A percentile compares a stretch with the other conserved stretches of the same genome.
Evolutionary conservation across 2,888 invertebrate species (phyloP).

Genomic region (Sericinus montela): DNA sequence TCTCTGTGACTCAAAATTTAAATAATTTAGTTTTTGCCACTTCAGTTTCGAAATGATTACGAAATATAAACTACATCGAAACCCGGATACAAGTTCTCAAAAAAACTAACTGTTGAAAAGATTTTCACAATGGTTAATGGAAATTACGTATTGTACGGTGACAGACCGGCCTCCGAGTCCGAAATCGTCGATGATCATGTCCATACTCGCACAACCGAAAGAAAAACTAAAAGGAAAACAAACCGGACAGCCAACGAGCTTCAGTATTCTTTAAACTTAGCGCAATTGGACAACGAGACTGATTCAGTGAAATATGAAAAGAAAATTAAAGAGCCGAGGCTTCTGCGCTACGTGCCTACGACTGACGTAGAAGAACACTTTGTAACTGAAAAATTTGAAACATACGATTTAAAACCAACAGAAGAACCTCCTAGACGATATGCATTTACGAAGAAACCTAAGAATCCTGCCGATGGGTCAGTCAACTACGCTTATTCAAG

Average conservation of each 20-base stretch:
- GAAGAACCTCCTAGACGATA: conserved; percentile 59
- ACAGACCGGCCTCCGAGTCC: conserved; percentile 63
- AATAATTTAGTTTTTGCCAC: conserved; percentile 15
- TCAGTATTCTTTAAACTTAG: conserved; percentile 52
- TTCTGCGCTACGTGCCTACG: conserved; percentile 64
- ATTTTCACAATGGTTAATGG: conserved; percentile 68
- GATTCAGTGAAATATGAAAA: conserved; percentile 69
- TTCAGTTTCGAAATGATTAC: conserved; percentile 34
- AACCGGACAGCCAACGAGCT: conserved; percentile 59
- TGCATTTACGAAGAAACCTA: conserved; percentile 63
- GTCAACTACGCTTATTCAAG: conserved; percentile 67
- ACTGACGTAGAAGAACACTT: conserved; percentile 64
- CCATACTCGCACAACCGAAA: conserved; percentile 53
- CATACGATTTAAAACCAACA: conserved; percentile 59
- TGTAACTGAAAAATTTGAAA: conserved; percentile 65
- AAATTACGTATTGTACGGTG: conserved; percentile 68
- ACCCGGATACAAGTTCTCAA: conserved; percentile 22
- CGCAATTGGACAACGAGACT: conserved; percentile 66
- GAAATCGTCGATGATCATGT: conserved; percentile 69
- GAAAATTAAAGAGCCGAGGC: conserved; percentile 61
- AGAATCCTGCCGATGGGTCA: conserved; percentile 66
- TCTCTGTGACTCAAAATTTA: background rate
- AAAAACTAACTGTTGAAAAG: conserved; percentile 23
- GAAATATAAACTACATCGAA: conserved; percentile 29
- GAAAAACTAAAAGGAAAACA: conserved; percentile 52